Evolutionary conservation across 2,797 vertebrate species (phyloP).

Genomic region (Pangasius larnaudii): DNA sequence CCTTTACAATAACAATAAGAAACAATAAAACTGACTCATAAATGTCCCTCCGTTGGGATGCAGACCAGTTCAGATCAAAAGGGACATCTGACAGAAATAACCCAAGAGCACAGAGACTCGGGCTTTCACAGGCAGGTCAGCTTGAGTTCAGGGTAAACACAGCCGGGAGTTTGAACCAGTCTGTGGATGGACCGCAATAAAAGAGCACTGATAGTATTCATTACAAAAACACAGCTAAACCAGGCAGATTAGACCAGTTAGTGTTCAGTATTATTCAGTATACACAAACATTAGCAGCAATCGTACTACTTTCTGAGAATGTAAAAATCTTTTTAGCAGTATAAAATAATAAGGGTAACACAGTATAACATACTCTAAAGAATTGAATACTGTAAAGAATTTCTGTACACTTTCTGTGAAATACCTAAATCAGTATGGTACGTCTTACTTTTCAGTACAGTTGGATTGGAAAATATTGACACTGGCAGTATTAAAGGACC

Average conservation of each 20-base stretch:
- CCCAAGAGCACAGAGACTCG: constrained; percentile 29
- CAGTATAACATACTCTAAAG: neutral
- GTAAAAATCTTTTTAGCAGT: neutral
- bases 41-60: constrained; percentile 4
- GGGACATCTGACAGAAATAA: constrained; percentile 32
- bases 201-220: constrained; percentile 20
- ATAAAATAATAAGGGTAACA: neutral
- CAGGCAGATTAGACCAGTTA: neutral
- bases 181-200: constrained; percentile 23
- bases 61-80: constrained; percentile 37
- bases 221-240: constrained; percentile 9
- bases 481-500: too few relatives aligned
- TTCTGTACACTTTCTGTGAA: neutral
- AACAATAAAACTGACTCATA: constrained; percentile 24
- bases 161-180: constrained; percentile 24
- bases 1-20: constrained; percentile 15
- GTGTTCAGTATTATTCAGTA: neutral
- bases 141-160: constrained; percentile 41
- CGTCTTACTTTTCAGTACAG: neutral
- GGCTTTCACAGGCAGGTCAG: constrained; percentile 38
- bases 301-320: neutral
- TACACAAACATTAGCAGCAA: neutral
- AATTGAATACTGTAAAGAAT: neutral
- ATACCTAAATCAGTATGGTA: neutral
- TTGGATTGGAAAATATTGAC: neutral